Evolutionary conservation across 35 echinoderm and acorn worm genomes (phyloP).

Genomic region (Nesometra sesokonis): DNA sequence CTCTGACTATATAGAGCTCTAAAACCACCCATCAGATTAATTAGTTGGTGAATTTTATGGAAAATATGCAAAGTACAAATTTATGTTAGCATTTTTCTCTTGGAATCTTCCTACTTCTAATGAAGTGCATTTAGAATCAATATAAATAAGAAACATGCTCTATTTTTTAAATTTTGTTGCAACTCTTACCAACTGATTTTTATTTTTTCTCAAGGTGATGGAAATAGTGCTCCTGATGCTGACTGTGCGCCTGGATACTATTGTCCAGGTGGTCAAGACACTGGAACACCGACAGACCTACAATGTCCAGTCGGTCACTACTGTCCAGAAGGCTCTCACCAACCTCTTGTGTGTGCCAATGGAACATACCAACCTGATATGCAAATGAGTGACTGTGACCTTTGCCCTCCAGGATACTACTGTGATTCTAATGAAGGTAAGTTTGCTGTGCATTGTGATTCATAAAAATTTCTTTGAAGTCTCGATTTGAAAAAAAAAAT

Average conservation of each 20-base stretch:
- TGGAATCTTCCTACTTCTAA: no score
- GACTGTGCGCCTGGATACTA: slow-evolving; percentile 85
- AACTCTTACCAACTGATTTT: background rate
- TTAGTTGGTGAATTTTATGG: no score
- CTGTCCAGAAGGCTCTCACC: slow-evolving; percentile 72
- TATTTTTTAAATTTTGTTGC: background rate
- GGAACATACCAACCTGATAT: slow-evolving; percentile 77
- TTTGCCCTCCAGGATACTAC: slow-evolving; percentile 67
- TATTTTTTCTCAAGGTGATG: slow-evolving; percentile 50
- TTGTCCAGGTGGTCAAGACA: slow-evolving; percentile 86
- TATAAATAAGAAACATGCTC: no score
- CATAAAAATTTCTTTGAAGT: no score
- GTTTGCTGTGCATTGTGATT: background rate
- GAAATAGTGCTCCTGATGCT: slow-evolving; percentile 60
- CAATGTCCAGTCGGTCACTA: slow-evolving; percentile 63
- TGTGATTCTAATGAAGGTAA: slow-evolving; percentile 88
- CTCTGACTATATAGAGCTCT: no score
- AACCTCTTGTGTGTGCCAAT: slow-evolving; percentile 73
- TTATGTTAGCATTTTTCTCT: no score
- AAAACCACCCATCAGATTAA: no score
- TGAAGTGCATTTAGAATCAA: no score
- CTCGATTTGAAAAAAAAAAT: no score
- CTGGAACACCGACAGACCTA: slow-evolving; percentile 43
- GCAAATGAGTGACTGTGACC: slow-evolving; percentile 49
- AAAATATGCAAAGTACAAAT: no score